Evolutionary conservation across 2,888 invertebrate species (phyloP), one percentile per base, ranked within the genome.

Genomic region (Erebia epiphron): DNA sequence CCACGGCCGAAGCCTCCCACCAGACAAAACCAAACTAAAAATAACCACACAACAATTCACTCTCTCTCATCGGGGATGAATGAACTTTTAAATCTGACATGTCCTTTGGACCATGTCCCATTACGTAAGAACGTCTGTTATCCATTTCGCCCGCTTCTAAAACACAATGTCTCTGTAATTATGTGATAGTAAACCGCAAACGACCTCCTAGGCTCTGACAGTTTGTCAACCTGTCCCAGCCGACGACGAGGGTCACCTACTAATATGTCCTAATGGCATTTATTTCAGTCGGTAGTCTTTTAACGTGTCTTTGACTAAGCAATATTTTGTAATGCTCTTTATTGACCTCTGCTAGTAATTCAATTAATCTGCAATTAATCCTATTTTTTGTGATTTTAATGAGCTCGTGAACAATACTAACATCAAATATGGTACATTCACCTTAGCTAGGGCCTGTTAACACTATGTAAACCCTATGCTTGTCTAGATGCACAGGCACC

Each of bases 141-240:
- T 52, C n/a, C 63, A 35, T 58, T 21, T 65, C 18, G 18, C 66
- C 11, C 49, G 5, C 50, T n/a, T 26, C 43, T n/a, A 69, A 49
- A 66, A 69, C 21, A 18, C 60, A 65, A 16, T 61, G 56, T 57
- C 11, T 52, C 54, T 18, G 21, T 56, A 65, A 35, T 68, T 61
- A 65, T 62, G 65, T 52, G 46, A 35, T 21, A 26, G 52, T 61
- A 46, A n/a, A 52, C 68, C 65, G 56, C 66, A 62, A 64, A 61
- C 43, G 43, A 26, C 16, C 54, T 52, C 54, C 4, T 10, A 9
- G 18, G n/a, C 57, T 52, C 62, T 63, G 69, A 66, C 66, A 57
- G 56, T 52, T 72, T 72, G 69, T 72, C 72, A 72, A 66, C 66
- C 72, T 66, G 72, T 72, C 72, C 9, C 3, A 5, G 11, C 46